phyloP scores from a whole-genome alignment of 2,797 vertebrate genomes.

The Circus cinereus region DNA sequence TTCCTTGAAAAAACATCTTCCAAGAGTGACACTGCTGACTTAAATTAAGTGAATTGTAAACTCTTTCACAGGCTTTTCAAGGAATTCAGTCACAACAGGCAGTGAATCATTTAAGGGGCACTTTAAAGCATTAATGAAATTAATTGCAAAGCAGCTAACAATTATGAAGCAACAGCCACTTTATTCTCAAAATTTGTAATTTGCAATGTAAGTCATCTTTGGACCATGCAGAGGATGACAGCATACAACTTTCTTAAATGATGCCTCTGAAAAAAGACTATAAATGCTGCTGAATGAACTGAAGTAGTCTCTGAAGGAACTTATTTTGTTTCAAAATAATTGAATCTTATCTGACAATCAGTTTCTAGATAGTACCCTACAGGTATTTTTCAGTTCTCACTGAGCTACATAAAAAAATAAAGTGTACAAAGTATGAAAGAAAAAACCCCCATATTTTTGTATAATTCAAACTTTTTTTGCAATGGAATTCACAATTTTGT shows the following conservation, averaged over 20 bases:
- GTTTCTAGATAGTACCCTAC: background rate
- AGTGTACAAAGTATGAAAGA: background rate
- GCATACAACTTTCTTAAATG: background rate
- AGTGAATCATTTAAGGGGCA: conserved; percentile 30
- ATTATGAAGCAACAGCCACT: background rate
- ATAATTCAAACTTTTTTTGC: background rate
- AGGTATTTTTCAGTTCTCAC: background rate
- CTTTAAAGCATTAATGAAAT: background rate
- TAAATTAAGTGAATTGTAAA: conserved; percentile 46
- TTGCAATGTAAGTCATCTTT: background rate
- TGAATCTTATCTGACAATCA: background rate
- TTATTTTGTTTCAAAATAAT: background rate
- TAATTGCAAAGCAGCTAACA: background rate
- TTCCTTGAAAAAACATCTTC: conserved; percentile 9
- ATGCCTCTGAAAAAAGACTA: background rate
- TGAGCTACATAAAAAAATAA: background rate
- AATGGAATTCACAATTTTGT: background rate
- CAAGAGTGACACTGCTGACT: background rate
- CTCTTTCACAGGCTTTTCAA: conserved; percentile 47
- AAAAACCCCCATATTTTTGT: background rate
- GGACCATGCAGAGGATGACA: background rate
- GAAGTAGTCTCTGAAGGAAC: background rate
- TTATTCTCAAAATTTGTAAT: background rate
- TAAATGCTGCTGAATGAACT: background rate
- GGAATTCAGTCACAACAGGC: conserved; percentile 24